Percentiles rank a stretch among this genome's conserved stretches.
Conservation (phyloP, 2,797 vertebrate genomes). For the Chanos chanos region DNA sequence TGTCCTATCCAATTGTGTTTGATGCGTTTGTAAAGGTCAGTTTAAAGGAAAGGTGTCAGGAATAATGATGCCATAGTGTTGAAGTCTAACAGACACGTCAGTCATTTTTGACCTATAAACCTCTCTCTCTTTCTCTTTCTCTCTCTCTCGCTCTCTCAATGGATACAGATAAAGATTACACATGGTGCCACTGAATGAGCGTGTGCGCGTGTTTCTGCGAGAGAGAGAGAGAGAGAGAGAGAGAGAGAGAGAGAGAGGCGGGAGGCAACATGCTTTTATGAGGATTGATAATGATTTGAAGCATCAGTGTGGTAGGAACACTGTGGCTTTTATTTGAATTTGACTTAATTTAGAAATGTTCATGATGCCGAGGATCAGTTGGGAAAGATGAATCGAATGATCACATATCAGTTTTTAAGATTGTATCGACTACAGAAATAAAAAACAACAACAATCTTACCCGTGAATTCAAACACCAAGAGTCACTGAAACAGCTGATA, state of each 20-base stretch:
- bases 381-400: no score
- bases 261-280: slow-evolving; percentile 29
- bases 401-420: no score
- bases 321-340: slow-evolving; percentile 11
- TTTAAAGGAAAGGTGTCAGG: not conserved
- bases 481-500: no score
- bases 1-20: not conserved
- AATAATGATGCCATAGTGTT: no score
- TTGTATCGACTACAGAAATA: no score
- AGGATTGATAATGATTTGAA: slow-evolving; percentile 43
- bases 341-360: slow-evolving; percentile 4
- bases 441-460: no score
- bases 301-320: slow-evolving; percentile 25
- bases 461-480: no score
- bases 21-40: not conserved
- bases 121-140: not conserved
- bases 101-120: not conserved
- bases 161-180: no score
- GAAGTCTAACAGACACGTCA: not conserved
- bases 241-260: slow-evolving; percentile 3
- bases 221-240: slow-evolving; percentile 13
- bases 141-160: not conserved
- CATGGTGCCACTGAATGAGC: not conserved
- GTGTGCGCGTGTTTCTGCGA: slow-evolving; percentile 1
- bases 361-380: no score